These are phyloP conservation scores for Nyctalus aviator DNA, from an alignment of 2,797 vertebrate species.

Conservation along the genomic window DNA sequence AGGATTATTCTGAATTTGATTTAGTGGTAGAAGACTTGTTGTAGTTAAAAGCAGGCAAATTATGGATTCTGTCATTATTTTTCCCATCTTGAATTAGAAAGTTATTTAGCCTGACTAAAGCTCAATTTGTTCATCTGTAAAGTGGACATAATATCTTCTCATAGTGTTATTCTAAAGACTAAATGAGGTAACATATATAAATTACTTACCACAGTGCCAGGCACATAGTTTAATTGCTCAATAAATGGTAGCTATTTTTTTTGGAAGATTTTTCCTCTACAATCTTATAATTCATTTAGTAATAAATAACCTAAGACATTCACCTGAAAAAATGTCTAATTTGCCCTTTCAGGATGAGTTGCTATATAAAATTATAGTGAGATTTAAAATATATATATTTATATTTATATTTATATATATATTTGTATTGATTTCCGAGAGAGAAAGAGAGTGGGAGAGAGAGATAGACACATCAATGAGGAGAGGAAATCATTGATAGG, in stretches of 20 bases:
- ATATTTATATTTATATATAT: no score
- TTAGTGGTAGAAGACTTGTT: background rate
- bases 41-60: background rate
- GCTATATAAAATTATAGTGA: background rate
- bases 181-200: background rate
- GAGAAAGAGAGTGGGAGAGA: no score
- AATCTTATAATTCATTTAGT: conserved; percentile 20
- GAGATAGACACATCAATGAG: no score
- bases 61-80: background rate
- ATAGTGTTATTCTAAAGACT: background rate
- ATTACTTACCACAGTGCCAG: background rate
- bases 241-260: background rate
- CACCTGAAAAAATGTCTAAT: background rate
- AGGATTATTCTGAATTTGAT: background rate
- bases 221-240: background rate
- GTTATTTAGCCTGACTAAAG: background rate
- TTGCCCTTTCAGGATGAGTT: background rate
- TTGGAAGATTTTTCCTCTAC: background rate
- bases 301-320: conserved; percentile 22
- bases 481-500: no score
- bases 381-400: background rate
- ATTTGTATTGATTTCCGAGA: no score
- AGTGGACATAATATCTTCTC: background rate
- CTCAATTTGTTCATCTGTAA: background rate
- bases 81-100: background rate